A percentile compares a stretch with the other conserved stretches of the same genome.
Conservation (phyloP, 2,888 invertebrate species). For the Stenodera caucasica region DNA sequence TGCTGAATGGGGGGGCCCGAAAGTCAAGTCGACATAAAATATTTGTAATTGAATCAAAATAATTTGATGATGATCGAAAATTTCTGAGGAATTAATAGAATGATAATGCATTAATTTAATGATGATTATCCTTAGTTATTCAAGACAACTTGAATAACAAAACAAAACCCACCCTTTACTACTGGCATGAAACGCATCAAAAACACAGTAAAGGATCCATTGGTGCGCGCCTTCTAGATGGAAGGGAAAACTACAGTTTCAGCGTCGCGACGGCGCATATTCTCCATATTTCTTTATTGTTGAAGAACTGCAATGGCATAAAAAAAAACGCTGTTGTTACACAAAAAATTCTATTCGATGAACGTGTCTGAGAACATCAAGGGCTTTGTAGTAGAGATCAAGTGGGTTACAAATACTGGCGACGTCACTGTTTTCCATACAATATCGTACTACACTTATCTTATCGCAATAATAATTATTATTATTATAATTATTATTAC, state of each 20-base stretch:
- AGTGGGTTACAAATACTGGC: slow-evolving; percentile 1
- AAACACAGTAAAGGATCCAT: slow-evolving; percentile 11
- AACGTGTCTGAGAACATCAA: slow-evolving; percentile 1
- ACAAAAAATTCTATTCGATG: background rate
- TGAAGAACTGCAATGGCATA: background rate
- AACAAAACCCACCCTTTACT: background rate
- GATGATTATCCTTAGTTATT: background rate
- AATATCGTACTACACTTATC: background rate
- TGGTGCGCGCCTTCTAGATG: slow-evolving; percentile 19
- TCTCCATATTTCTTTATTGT: background rate
- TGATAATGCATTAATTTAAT: slow-evolving; percentile 1
- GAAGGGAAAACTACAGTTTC: slow-evolving; percentile 13
- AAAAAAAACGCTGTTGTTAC: background rate
- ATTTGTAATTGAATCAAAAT: too few species aligned
- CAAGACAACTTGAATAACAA: background rate
- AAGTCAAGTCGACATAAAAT: too few species aligned
- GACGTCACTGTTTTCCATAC: slow-evolving; percentile 4
- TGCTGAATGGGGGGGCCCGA: slow-evolving; percentile 19
- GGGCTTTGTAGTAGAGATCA: background rate
- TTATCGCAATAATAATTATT: too few species aligned
- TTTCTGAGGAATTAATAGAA: too few species aligned
- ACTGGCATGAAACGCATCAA: background rate
- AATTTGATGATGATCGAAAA: too few species aligned
- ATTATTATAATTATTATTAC: too few species aligned
- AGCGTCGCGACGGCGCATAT: slow-evolving; percentile 38